These are phyloP conservation scores for Sipha maydis DNA, from an alignment of 2,888 invertebrate species.

Conservation along the genomic window DNA sequence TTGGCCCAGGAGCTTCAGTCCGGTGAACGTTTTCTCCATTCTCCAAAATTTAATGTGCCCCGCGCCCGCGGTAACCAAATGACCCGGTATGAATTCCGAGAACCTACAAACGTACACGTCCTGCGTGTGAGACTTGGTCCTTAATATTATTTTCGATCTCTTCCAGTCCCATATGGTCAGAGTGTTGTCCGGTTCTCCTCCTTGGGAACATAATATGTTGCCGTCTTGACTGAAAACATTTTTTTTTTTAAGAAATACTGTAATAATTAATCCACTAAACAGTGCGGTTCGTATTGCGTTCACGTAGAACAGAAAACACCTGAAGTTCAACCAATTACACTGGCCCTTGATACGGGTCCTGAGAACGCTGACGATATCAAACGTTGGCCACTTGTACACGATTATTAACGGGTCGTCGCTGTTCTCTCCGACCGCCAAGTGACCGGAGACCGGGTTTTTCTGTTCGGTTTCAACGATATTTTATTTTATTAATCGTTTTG, in stretches of 20 bases:
- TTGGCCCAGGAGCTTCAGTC: slow-evolving; percentile 86
- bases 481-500: too few species aligned
- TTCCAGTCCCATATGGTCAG: slow-evolving; percentile 92
- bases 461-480: not conserved
- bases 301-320: slow-evolving; percentile 68
- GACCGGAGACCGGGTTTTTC: slow-evolving; percentile 65
- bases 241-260: too few species aligned
- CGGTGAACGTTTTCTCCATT: slow-evolving; percentile 90
- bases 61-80: slow-evolving; percentile 77
- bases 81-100: slow-evolving; percentile 82
- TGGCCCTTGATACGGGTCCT: slow-evolving; percentile 79
- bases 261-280: not conserved
- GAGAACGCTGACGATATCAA: slow-evolving; percentile 79
- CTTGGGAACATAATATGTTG: slow-evolving; percentile 81
- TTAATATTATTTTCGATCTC: slow-evolving; percentile 78
- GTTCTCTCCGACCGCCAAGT: slow-evolving; percentile 87
- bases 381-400: slow-evolving; percentile 84
- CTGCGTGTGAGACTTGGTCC: slow-evolving; percentile 85
- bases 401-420: slow-evolving; percentile 79
- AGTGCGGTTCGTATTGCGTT: too few species aligned
- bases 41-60: slow-evolving; percentile 90
- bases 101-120: slow-evolving; percentile 83
- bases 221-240: slow-evolving; percentile 82
- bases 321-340: slow-evolving; percentile 80
- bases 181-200: slow-evolving; percentile 86